phyloP scores from a whole-genome alignment of 2,113 vertebrate species.

The Rhinichthys klamathensis region DNA sequence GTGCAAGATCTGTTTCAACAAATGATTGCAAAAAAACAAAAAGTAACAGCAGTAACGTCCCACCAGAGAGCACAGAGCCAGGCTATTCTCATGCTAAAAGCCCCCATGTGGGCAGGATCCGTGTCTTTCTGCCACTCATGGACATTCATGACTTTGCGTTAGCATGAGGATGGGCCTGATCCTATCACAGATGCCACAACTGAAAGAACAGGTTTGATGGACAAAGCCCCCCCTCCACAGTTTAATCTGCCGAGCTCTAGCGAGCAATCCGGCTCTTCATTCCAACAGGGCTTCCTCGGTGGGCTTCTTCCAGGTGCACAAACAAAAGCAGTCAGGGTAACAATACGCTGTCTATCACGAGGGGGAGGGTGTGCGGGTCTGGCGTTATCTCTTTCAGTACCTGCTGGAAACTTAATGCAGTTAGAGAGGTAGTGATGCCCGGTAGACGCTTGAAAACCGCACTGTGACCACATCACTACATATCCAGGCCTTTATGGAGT shows the following conservation, averaged over 20 bases:
- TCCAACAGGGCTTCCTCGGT: constrained; percentile 51
- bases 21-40: neutral
- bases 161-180: constrained; percentile 58
- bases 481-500: constrained; percentile 42
- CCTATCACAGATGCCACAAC: constrained; percentile 52
- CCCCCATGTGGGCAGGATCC: constrained; percentile 51
- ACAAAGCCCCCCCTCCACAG: constrained; percentile 41
- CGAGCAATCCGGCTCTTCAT: constrained; percentile 46
- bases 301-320: constrained; percentile 77
- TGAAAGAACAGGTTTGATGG: constrained; percentile 52
- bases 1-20: constrained; percentile 45
- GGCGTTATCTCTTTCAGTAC: constrained; percentile 56
- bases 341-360: constrained; percentile 66
- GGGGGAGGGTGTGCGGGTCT: constrained; percentile 36
- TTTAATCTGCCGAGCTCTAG: constrained; percentile 17
- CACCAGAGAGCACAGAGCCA: constrained; percentile 14
- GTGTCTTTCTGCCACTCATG: constrained; percentile 50
- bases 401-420: constrained; percentile 54
- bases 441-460: constrained; percentile 65
- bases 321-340: constrained; percentile 72
- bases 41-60: constrained; percentile 13
- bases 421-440: constrained; percentile 39
- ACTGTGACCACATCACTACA: constrained; percentile 40
- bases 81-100: constrained; percentile 56
- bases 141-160: constrained; percentile 62